These are phyloP conservation scores for Mungos mungo DNA, from an alignment of 2,113 vertebrate species.

Conservation along the genomic window DNA sequence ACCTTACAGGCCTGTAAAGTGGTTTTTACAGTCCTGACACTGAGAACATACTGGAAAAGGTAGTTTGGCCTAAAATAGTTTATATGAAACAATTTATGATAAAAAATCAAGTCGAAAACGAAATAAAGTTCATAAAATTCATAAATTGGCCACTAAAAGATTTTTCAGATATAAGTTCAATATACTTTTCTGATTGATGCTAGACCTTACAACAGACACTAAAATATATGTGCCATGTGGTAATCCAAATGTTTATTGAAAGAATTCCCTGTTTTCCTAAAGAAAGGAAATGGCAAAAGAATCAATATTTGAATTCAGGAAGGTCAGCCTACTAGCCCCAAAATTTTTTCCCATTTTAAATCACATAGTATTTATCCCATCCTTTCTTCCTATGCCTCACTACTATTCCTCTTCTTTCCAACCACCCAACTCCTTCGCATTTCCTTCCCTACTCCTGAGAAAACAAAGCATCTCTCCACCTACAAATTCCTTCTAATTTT, in stretches of 20 bases:
- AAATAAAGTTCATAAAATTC: background rate
- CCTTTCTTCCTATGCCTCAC: background rate
- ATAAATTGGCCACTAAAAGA: background rate
- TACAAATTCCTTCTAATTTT: background rate
- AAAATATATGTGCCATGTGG: background rate
- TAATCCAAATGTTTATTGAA: background rate
- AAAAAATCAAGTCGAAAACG: constrained; percentile 3
- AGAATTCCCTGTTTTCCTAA: constrained; percentile 6
- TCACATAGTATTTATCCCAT: background rate
- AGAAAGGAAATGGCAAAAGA: background rate
- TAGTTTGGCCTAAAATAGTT: background rate
- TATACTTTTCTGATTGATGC: background rate
- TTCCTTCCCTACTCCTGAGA: background rate
- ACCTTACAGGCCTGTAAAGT: background rate
- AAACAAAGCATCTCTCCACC: background rate
- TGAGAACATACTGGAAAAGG: background rate
- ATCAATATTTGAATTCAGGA: background rate
- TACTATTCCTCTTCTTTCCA: background rate
- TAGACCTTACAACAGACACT: background rate
- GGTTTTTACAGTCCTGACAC: background rate
- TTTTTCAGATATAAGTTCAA: constrained; percentile 24
- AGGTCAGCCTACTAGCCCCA: background rate
- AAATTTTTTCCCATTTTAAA: background rate
- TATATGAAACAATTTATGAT: background rate
- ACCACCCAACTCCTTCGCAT: background rate